Evolutionary conservation across 1,140 invertebrate species (phyloP), one percentile per base, ranked within the genome.

Genomic region (Drosophila virilis): DNA sequence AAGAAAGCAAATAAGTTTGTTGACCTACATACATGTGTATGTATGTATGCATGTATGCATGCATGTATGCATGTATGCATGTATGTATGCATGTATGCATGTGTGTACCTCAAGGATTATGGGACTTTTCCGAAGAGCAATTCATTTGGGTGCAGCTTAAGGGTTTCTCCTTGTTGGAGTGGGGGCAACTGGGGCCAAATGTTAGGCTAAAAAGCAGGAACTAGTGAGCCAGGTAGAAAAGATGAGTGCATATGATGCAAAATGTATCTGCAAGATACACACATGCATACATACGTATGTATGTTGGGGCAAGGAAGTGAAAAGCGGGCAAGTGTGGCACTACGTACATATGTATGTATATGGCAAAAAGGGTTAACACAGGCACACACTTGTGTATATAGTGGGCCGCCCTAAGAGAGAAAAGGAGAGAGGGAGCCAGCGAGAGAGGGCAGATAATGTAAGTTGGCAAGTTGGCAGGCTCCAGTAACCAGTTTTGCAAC

Each of bases 401-500:
- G 12, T 10, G 15, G 4, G 13, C 28, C 4, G 17, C 17, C 59
- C 46, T 35, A 22, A 22, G 50, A 48, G 51, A 55, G 48, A 60
- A 15, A 50, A 15, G 38, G n/a, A 52, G 61, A 43, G 50, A n/a
- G 10, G 13, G 35, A 22, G 46, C 8, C 5, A 28, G 37, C 13
- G 37, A 15, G 51, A 51, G 45, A 43, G 38, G 10, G 46, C 9
- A n/a, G n/a, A 52, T 17, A 32, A 45, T 35, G 54, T 58, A 57
- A 55, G 67, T 61, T 61, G 52, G 12, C 67, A 69, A 33, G 22
- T 43, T 71, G 77, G 77, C 50, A 66, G 61, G 61, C 70, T 62
- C 50, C 66, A 79, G 77, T 78, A 85, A 85, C 81, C 81, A 88
- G 82, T 86, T 88, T 82, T 68, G 78, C 83, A 75, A 71, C 61